These are phyloP conservation scores for Serripes groenlandicus DNA, from an alignment of 2,888 invertebrate species.

Conservation along the genomic window DNA sequence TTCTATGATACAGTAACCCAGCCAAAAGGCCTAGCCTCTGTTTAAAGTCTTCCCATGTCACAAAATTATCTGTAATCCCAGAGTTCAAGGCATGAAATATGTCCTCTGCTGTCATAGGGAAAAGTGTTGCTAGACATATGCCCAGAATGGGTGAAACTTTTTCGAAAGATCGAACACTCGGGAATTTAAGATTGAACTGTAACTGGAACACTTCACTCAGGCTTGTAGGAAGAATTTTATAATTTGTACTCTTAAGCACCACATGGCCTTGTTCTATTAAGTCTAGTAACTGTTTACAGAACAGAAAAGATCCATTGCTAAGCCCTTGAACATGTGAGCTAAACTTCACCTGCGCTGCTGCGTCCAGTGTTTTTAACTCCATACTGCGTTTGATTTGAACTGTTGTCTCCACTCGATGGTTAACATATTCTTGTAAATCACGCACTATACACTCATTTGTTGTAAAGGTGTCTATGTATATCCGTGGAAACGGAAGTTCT, in stretches of 20 bases:
- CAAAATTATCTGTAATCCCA: slow-evolving; percentile 91
- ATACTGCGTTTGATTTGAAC: slow-evolving; percentile 94
- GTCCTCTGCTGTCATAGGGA: slow-evolving; percentile 95
- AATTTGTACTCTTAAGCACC: slow-evolving; percentile 96
- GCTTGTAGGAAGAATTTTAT: slow-evolving; percentile 89
- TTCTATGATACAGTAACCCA: slow-evolving; percentile 95
- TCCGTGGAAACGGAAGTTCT: slow-evolving; percentile 91
- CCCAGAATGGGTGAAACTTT: slow-evolving; percentile 94
- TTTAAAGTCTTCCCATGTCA: slow-evolving; percentile 96
- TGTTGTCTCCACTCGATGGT: slow-evolving; percentile 93
- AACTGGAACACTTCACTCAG: slow-evolving; percentile 91
- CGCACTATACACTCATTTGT: slow-evolving; percentile 81
- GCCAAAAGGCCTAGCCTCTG: slow-evolving; percentile 94
- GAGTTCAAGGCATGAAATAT: slow-evolving; percentile 98
- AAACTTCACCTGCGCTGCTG: slow-evolving; percentile 88
- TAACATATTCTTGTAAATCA: slow-evolving; percentile 95
- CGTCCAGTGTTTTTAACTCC: slow-evolving; percentile 82
- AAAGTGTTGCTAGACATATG: slow-evolving; percentile 95
- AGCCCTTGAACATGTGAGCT: slow-evolving; percentile 94
- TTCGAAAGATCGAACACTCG: slow-evolving; percentile 95
- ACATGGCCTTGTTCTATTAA: slow-evolving; percentile 96
- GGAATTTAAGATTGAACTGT: slow-evolving; percentile 96
- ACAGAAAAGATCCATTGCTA: slow-evolving; percentile 96
- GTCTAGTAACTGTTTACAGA: slow-evolving; percentile 96
- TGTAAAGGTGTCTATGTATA: slow-evolving; percentile 84